Conservation (phyloP, 2,797 vertebrate genomes). For the Melanotaenia maccullochi region DNA sequence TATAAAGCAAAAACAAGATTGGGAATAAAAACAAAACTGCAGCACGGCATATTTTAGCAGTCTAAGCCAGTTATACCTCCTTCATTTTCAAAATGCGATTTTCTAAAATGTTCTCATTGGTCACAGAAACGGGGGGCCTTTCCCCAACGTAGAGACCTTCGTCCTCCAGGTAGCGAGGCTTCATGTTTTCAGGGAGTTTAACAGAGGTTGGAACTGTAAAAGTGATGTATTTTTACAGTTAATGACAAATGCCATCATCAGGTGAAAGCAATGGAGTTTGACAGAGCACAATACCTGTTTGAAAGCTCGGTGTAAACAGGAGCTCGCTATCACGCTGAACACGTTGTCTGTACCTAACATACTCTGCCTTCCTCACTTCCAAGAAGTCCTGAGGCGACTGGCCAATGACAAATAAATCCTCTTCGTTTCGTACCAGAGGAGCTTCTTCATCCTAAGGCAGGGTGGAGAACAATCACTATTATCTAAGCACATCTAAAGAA, state of each 20-base stretch:
- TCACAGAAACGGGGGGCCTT: slow-evolving; percentile 83
- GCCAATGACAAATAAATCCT: slow-evolving; percentile 84
- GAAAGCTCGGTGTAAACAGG: slow-evolving; percentile 89
- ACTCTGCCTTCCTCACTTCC: slow-evolving; percentile 84
- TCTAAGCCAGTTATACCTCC: slow-evolving; percentile 76
- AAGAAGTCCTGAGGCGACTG: slow-evolving; percentile 85
- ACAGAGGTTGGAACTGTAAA: slow-evolving; percentile 85
- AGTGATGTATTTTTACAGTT: neutral
- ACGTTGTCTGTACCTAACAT: slow-evolving; percentile 76
- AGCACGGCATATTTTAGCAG: neutral
- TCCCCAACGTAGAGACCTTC: slow-evolving; percentile 95
- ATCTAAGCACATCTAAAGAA: neutral
- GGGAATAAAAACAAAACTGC: neutral
- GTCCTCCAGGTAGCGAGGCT: slow-evolving; percentile 92
- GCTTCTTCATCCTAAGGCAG: slow-evolving; percentile 84
- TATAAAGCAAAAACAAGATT: neutral
- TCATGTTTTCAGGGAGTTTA: slow-evolving; percentile 90
- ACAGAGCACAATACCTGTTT: slow-evolving; percentile 78
- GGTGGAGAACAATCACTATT: neutral
- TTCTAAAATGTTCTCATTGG: slow-evolving; percentile 92
- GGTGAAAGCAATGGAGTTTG: neutral
- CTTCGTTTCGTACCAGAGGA: slow-evolving; percentile 75
- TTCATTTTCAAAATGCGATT: slow-evolving; percentile 91
- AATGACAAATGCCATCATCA: neutral
- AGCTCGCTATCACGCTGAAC: slow-evolving; percentile 83